Evolutionary conservation across 2,113 vertebrate species (phyloP), one percentile per base, ranked within the genome.

Genomic region (Anolis carolinensis): DNA sequence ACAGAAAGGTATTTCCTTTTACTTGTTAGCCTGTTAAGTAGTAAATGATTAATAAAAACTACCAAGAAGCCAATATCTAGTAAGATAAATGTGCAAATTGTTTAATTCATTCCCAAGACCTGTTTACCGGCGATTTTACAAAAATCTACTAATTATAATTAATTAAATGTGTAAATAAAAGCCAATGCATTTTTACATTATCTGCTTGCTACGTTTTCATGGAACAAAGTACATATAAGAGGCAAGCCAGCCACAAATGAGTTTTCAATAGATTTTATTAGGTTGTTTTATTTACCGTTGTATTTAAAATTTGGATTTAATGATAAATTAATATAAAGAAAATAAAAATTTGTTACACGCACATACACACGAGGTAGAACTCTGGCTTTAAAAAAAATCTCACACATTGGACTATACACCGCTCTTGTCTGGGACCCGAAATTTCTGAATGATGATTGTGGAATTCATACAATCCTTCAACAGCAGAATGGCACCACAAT

Each of bases 251-350:
- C 59, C 50, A 85, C 32, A 71, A 72, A 72, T 79, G 39, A 23
- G 10, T 52, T 67, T 81, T 86, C 36, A 81, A 67, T 81, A 18
- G 23, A 86, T 73, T 84, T 78, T 81, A 81, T 81, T 81, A 67
- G 23, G 13, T 75, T 74, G n/a, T 10, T 67, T 50, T 81, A 36
- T 81, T 81, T 36, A 78, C 5, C 27, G 50, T 14, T 79, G 36
- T 75, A 75, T 75, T 81, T 52, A 86, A 81, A 86, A 52, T 10
- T 75, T 86, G 62, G 50, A 27, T 81, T 67, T 81, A 50, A 67
- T 67, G 32, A 81, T 81, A 81, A 75, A 75, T 81, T 81, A 74
- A 81, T 71, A 34, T 48, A 50, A 86, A 55, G 80, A 55, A 85
- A 84, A n/a, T 72, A 72, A 71, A 79, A 74, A 50, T 16, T 11